These are phyloP conservation scores for Auanema freiburgensis DNA, from an alignment of 2,888 invertebrate genomes.

Conservation along the genomic window DNA sequence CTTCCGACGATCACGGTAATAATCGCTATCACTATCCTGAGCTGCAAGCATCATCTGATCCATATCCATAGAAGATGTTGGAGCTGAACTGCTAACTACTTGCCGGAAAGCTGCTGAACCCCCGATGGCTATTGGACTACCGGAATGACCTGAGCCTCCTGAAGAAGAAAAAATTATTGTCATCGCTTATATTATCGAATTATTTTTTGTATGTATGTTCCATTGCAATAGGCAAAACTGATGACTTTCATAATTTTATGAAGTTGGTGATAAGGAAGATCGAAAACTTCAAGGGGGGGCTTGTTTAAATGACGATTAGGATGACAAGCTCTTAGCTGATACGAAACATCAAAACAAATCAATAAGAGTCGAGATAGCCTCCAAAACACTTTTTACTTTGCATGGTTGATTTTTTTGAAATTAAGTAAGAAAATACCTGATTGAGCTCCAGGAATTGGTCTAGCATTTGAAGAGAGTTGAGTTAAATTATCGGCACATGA, in stretches of 20 bases:
- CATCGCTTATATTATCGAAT: background rate
- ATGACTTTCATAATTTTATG: too few species aligned
- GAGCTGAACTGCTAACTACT: conserved; percentile 60
- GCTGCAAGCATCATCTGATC: conserved; percentile 47
- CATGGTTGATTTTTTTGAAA: too few species aligned
- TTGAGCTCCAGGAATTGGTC: conserved; percentile 43
- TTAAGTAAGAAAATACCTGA: conserved; percentile 25
- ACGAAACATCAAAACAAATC: too few species aligned
- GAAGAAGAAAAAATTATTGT: conserved; percentile 9
- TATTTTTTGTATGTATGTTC: too few species aligned
- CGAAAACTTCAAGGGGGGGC: too few species aligned
- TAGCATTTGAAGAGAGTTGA: conserved; percentile 39
- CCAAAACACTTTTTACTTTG: background rate
- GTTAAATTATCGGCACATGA: conserved; percentile 53
- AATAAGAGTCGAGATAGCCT: background rate
- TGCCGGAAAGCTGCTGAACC: conserved; percentile 30
- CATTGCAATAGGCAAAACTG: too few species aligned
- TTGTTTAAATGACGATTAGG: too few species aligned
- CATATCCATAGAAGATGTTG: conserved; percentile 57
- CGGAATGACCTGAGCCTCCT: conserved; percentile 52
- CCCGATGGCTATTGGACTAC: conserved; percentile 50
- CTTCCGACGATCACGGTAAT: conserved; percentile 62
- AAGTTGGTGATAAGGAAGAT: too few species aligned
- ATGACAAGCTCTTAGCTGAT: too few species aligned
- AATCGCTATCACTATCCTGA: conserved; percentile 45